A percentile compares a stretch with the other conserved stretches of the same genome.
Conservation (phyloP, 2,888 invertebrate species). For the Mythimna ferrago region DNA sequence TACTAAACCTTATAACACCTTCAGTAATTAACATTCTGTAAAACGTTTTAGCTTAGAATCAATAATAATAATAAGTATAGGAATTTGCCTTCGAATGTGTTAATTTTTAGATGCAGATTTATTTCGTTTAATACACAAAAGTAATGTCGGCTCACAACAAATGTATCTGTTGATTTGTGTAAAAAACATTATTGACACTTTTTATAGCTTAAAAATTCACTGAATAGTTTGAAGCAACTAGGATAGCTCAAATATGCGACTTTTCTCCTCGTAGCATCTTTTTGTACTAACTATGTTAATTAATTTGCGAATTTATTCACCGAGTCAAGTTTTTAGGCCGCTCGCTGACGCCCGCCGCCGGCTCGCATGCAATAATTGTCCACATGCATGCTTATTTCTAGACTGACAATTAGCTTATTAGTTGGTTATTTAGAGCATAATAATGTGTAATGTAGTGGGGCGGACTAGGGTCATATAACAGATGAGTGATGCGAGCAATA, state of each 20-base stretch:
- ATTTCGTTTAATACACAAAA: neutral
- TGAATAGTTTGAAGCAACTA: slow-evolving; percentile 31
- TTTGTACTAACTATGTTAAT: slow-evolving; percentile 48
- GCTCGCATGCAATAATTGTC: slow-evolving; percentile 56
- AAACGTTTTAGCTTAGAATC: neutral
- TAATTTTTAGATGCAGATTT: neutral
- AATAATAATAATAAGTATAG: neutral
- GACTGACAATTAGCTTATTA: slow-evolving; percentile 67
- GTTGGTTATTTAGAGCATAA: slow-evolving; percentile 70
- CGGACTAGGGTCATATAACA: slow-evolving; percentile 57
- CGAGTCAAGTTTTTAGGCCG: slow-evolving; percentile 62
- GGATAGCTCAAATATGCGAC: slow-evolving; percentile 49
- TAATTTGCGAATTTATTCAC: slow-evolving; percentile 46
- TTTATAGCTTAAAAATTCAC: slow-evolving; percentile 31
- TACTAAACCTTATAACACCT: neutral
- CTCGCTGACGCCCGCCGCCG: slow-evolving; percentile 51
- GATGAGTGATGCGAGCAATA: slow-evolving; percentile 12
- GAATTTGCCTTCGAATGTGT: neutral
- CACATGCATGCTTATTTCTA: slow-evolving; percentile 58
- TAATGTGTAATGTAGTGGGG: slow-evolving; percentile 42
- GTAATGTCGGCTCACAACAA: neutral
- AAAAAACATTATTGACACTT: slow-evolving; percentile 26
- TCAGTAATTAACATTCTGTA: neutral
- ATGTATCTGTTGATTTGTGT: neutral
- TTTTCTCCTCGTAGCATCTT: slow-evolving; percentile 43